phyloP scores from a whole-genome alignment of 2,797 vertebrate species.

The Aeoliscus strigatus region DNA sequence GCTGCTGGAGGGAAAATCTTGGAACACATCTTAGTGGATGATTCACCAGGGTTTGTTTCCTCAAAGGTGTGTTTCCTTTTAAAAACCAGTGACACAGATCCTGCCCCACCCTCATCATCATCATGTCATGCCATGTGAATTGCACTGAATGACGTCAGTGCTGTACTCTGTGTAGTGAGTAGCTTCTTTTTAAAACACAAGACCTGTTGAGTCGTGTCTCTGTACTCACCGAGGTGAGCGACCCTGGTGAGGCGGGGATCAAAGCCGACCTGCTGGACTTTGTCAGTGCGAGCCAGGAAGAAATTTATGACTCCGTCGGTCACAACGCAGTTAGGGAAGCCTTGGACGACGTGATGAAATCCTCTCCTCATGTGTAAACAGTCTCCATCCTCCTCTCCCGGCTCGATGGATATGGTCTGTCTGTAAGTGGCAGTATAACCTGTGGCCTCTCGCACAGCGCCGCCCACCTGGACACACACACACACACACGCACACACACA shows the following conservation, averaged over 20 bases:
- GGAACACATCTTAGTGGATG: no score
- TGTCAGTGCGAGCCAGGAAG: conserved; percentile 89
- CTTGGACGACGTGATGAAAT: conserved; percentile 82
- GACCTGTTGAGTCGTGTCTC: not conserved
- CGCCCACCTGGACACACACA: conserved; percentile 79
- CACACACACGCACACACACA: conserved; percentile 22
- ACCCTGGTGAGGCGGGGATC: conserved; percentile 84
- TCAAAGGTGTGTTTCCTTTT: no score
- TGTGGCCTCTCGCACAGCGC: conserved; percentile 86
- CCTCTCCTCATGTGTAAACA: conserved; percentile 82
- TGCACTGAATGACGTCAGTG: no score
- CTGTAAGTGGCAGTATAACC: conserved; percentile 85
- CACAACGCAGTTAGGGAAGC: conserved; percentile 88
- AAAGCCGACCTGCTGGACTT: conserved; percentile 88
- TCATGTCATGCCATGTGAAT: no score
- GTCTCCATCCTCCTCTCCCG: conserved; percentile 81
- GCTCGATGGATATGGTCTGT: conserved; percentile 81
- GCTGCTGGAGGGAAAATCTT: no score
- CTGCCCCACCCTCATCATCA: no score
- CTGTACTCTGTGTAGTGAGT: no score
- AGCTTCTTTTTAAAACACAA: no score
- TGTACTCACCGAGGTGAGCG: conserved; percentile 86
- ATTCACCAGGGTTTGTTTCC: no score
- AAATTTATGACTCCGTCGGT: conserved; percentile 94
- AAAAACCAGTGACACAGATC: no score